Conservation (phyloP, 1,140 invertebrate genomes). For the Ceratina calcarata region DNA sequence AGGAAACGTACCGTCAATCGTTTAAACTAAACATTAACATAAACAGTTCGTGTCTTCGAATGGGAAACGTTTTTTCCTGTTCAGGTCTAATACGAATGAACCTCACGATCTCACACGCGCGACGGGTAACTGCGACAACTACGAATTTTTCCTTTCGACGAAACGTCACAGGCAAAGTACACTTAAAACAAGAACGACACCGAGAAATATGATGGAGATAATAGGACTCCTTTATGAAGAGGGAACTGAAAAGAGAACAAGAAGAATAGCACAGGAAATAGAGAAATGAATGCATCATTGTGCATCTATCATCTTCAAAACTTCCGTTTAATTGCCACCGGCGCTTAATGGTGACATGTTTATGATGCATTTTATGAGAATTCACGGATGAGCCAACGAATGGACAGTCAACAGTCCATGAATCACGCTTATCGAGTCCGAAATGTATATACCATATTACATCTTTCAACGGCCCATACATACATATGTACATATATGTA, state of each 20-base stretch:
- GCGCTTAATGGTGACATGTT: constrained; percentile 55
- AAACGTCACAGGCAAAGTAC: background rate
- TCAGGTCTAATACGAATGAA: constrained; percentile 16
- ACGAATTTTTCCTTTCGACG: constrained; percentile 50
- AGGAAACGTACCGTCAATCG: constrained; percentile 36
- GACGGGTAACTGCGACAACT: constrained; percentile 38
- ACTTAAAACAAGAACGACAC: constrained; percentile 18
- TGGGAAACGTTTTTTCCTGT: constrained; percentile 27
- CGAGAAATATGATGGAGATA: background rate
- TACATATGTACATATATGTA: constrained; percentile 19
- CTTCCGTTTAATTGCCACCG: constrained; percentile 30
- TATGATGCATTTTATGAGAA: constrained; percentile 70
- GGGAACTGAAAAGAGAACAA: constrained; percentile 6
- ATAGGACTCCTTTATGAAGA: background rate
- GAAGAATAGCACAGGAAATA: background rate
- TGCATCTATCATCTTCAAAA: constrained; percentile 7
- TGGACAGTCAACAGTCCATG: constrained; percentile 25
- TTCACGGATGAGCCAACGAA: constrained; percentile 33
- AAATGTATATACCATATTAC: constrained; percentile 41
- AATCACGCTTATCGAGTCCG: constrained; percentile 51
- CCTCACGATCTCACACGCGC: constrained; percentile 33
- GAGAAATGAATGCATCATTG: no score
- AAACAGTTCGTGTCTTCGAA: constrained; percentile 10
- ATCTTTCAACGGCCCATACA: constrained; percentile 57
- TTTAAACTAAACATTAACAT: constrained; percentile 3